phyloP scores from a whole-genome alignment of 2,888 invertebrate genomes.

The Nephrocerus scutellatus region DNA sequence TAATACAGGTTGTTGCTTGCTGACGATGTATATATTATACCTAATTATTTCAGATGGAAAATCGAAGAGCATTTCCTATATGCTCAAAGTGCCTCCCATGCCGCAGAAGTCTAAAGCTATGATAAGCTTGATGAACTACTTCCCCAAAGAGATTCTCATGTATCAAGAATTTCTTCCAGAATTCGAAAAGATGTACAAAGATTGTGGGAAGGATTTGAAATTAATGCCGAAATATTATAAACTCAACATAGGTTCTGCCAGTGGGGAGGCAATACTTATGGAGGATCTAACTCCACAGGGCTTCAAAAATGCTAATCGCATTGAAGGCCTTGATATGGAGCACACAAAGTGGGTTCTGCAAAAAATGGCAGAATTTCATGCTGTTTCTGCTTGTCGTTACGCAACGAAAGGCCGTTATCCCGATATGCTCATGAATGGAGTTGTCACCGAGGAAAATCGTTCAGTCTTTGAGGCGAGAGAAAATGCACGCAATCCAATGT shows the following conservation, averaged over 20 bases:
- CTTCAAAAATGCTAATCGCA: conserved; percentile 35
- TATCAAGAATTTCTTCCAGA: conserved; percentile 27
- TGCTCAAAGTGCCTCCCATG: conserved; percentile 31
- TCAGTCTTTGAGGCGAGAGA: conserved; percentile 12
- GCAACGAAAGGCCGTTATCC: conserved; percentile 27
- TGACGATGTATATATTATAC: not conserved
- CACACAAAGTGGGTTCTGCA: conserved; percentile 33
- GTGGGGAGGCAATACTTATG: conserved; percentile 28
- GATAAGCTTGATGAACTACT: conserved; percentile 24
- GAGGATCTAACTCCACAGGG: conserved; percentile 34
- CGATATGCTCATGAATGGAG: conserved; percentile 5
- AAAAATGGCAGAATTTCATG: conserved; percentile 42
- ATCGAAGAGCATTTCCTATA: conserved; percentile 22
- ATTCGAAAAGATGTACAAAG: conserved; percentile 26
- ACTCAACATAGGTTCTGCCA: conserved; percentile 13
- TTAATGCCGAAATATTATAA: conserved; percentile 22
- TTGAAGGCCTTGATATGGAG: conserved; percentile 33
- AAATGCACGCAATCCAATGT: conserved; percentile 15
- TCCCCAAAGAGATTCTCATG: conserved; percentile 28
- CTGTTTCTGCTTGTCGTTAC: conserved; percentile 32
- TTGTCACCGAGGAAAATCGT: conserved; percentile 18
- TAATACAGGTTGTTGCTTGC: conserved; percentile 15
- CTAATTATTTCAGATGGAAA: conserved; percentile 18
- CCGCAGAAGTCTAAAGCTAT: conserved; percentile 19
- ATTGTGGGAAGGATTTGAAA: conserved; percentile 16